A percentile compares a stretch with the other conserved stretches of the same genome.
phyloP scores from a whole-genome alignment of 2,797 vertebrate genomes.

The Kryptolebias ocellatus region DNA sequence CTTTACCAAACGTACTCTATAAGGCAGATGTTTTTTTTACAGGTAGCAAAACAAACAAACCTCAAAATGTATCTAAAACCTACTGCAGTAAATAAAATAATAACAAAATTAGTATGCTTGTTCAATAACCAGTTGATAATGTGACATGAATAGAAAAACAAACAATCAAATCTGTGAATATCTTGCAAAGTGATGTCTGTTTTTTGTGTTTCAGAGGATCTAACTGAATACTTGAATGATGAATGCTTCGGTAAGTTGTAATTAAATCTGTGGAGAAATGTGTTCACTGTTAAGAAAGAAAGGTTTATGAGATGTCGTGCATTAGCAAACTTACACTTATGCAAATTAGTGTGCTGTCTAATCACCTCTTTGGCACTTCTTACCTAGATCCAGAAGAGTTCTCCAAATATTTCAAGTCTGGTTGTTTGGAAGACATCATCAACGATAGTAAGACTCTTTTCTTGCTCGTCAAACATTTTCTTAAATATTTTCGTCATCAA shows the following conservation, averaged over 20 bases:
- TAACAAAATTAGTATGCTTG: too few species aligned
- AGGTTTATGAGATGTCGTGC: too few species aligned
- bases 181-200: background rate
- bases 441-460: constrained; percentile 38
- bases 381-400: constrained; percentile 29
- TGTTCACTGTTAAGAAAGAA: too few species aligned
- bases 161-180: background rate
- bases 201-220: constrained; percentile 57
- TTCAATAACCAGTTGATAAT: too few species aligned
- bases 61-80: too few species aligned
- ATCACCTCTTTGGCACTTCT: background rate
- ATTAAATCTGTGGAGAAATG: background rate
- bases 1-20: too few species aligned
- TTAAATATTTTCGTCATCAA: background rate
- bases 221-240: constrained; percentile 41
- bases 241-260: constrained; percentile 44
- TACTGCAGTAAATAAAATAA: too few species aligned
- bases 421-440: constrained; percentile 1
- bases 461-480: background rate
- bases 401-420: constrained; percentile 3
- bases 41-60: too few species aligned
- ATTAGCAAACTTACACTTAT: too few species aligned
- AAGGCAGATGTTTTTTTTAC: too few species aligned
- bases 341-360: background rate
- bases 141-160: background rate